Evolutionary conservation across 23 tunicate genomes (phyloP).

Genomic region (Oikopleura dioica): DNA sequence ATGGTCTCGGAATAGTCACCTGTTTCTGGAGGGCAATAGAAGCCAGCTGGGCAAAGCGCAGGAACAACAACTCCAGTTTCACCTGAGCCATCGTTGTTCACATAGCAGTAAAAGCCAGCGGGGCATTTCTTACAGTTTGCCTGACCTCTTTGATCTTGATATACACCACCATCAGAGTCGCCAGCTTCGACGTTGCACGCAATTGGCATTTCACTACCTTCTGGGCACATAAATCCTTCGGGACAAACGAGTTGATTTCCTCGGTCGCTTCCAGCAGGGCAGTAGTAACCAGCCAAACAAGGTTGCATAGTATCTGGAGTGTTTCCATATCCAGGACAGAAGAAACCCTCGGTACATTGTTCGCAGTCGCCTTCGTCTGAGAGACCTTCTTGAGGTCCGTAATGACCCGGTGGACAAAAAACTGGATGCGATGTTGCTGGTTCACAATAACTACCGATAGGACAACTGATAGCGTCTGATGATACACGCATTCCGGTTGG

Average conservation of each 20-base stretch:
- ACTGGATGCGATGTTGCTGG: slow-evolving; percentile 20
- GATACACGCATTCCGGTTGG: neutral
- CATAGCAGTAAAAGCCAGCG: slow-evolving; percentile 46
- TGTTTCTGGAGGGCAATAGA: slow-evolving; percentile 45
- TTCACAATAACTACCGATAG: slow-evolving; percentile 52
- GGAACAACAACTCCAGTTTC: slow-evolving; percentile 16
- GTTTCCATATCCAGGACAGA: slow-evolving; percentile 15
- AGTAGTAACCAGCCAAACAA: slow-evolving; percentile 32
- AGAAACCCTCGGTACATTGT: neutral
- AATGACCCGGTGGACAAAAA: slow-evolving; percentile 41
- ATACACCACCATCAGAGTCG: slow-evolving; percentile 24
- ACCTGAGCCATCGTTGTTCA: slow-evolving; percentile 16
- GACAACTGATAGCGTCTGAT: slow-evolving; percentile 18
- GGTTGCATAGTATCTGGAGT: neutral
- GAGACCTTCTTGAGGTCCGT: neutral
- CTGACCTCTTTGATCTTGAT: slow-evolving; percentile 31
- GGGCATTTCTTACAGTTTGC: slow-evolving; percentile 43
- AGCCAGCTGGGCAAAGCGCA: slow-evolving; percentile 43
- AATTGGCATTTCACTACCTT: slow-evolving; percentile 19
- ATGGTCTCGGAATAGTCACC: slow-evolving; percentile 23
- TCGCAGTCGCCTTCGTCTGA: neutral
- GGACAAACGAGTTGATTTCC: neutral
- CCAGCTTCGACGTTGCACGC: slow-evolving; percentile 23
- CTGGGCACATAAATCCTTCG: neutral
- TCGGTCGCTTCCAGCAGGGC: slow-evolving; percentile 17